These are phyloP conservation scores for Oreochromis grahami DNA, from an alignment of 2,797 vertebrate species.

Conservation along the genomic window DNA sequence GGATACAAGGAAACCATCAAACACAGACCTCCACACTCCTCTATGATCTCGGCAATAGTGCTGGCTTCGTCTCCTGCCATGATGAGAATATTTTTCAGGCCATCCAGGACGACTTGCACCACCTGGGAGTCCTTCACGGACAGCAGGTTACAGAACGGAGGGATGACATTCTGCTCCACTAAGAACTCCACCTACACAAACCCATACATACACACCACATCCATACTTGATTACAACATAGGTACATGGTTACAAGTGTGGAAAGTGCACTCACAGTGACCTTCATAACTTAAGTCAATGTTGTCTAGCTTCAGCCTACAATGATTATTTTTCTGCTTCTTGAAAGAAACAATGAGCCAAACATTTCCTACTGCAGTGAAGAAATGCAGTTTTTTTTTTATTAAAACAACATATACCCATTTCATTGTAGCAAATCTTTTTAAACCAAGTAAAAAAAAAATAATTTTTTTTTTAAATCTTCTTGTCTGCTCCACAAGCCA, in stretches of 20 bases:
- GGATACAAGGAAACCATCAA: background rate
- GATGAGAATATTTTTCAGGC: constrained; percentile 97
- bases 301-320: background rate
- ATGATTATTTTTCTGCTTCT: background rate
- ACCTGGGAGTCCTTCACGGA: constrained; percentile 98
- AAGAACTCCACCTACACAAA: constrained; percentile 93
- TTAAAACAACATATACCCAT: background rate
- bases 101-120: constrained; percentile 97
- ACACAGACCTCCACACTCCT: constrained; percentile 91
- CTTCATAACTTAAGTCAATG: background rate
- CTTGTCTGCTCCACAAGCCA: background rate
- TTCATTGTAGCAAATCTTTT: background rate
- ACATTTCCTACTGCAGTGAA: background rate
- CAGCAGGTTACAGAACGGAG: constrained; percentile 95
- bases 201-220: constrained; percentile 56
- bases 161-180: constrained; percentile 97
- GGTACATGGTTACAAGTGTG: constrained; percentile 31
- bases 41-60: constrained; percentile 97
- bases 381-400: background rate
- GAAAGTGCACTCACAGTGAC: background rate
- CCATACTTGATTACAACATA: constrained; percentile 62
- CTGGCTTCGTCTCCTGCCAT: constrained; percentile 98
- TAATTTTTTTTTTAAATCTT: too few species aligned
- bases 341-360: background rate
- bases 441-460: background rate